Base-by-base conservation (phyloP, 2,888 invertebrate genomes). In the Pediacus dermestoides region DNA sequence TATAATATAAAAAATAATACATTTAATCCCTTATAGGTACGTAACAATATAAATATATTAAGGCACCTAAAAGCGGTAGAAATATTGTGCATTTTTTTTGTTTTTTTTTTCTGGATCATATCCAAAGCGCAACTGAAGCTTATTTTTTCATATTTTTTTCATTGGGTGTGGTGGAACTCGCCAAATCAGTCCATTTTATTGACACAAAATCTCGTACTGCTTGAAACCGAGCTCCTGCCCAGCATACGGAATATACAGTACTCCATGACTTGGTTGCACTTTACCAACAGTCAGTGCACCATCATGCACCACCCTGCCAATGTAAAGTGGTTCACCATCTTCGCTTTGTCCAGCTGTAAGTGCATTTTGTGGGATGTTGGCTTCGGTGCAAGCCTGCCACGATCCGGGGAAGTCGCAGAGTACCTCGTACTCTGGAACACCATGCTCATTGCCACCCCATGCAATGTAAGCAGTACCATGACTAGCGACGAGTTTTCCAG, bases 201-300 rank as follows among this genome's bases (percentile, higher is more conserved):
- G 28, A 13, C 11, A 12, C 40, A 89, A 79, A 53, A 91, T 72
- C 73, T 91, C 90, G 62, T 84, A 91, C 33, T 88, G 84, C n/a
- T 78, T 76, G 74, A 82, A 87, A 31, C 82, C 79, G 38, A 88
- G 66, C 64, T 91, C 91, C 56, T 81, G 76, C 26, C 90, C 89
- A 1, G 73, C 88, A 62, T 80, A 91, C 8, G 90, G 79, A 68
- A 91, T 87, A 76, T 91, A 91, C 64, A 85, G 82, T 35, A 82
- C 81, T 14, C 78, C 83, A 60, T 89, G 89, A 4, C 86, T 86
- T 21, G 83, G 81, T 57, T 91, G 90, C 1, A 91, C 82, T 71
- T 91, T 90, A 58, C 90, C 89, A 14, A 82, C 75, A 13, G 87
- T 87, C 30, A 86, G 48, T 41, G 82, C 78, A 39, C 83, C 87